phyloP scores from a whole-genome alignment of 2,888 invertebrate species.

The Amiota mariae region DNA sequence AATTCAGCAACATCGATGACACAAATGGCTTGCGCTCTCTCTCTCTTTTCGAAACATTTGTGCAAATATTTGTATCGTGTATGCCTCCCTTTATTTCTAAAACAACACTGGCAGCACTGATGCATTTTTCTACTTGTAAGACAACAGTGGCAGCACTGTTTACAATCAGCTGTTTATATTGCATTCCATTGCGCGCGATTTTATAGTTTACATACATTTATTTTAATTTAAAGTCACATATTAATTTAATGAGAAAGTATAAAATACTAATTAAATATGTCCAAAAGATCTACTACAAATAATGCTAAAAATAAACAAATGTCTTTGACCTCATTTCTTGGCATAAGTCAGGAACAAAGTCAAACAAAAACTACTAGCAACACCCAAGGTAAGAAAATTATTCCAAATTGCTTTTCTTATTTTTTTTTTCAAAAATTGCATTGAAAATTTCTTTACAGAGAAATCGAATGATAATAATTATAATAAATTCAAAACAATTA shows the following conservation, averaged over 20 bases:
- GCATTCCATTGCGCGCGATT: not conserved
- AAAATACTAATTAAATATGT: not conserved
- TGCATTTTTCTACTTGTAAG: no score
- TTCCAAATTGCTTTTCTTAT: no score
- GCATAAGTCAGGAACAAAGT: slow-evolving; percentile 47
- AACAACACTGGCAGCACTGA: no score
- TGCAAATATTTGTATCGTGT: no score
- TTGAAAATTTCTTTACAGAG: slow-evolving; percentile 33
- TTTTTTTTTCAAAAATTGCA: not conserved
- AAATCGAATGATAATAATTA: slow-evolving; percentile 21
- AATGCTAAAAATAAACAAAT: slow-evolving; percentile 54
- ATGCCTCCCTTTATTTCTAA: no score
- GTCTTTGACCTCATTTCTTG: slow-evolving; percentile 62
- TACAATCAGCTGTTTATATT: not conserved
- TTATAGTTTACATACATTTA: no score
- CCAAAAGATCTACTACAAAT: slow-evolving; percentile 13
- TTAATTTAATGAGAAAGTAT: not conserved
- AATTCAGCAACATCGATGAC: no score
- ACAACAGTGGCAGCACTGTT: not conserved
- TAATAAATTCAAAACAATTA: slow-evolving; percentile 30
- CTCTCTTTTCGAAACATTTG: no score
- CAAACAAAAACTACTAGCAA: slow-evolving; percentile 27
- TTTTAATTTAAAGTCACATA: not conserved
- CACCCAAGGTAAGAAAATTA: slow-evolving; percentile 35
- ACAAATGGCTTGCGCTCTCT: no score